Conservation (phyloP, 92 coral and sea anemone species). For the Virgularia gustaviana region DNA sequence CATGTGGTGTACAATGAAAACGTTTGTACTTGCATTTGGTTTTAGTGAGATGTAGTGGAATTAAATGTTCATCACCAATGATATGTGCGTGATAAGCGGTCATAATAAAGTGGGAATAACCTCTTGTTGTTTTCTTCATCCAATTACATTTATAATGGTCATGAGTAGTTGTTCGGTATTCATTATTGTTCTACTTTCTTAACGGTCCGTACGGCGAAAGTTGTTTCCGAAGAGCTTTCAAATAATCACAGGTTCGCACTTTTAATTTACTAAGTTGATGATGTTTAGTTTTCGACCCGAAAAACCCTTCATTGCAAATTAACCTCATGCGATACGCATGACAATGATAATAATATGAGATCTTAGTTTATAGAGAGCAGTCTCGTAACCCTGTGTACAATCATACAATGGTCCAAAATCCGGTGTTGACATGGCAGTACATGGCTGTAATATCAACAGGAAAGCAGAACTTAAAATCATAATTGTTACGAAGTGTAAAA, state of each 20-base stretch:
- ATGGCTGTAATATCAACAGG: too few species aligned
- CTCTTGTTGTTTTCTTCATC: background rate
- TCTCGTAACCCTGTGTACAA: background rate
- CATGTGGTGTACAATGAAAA: background rate
- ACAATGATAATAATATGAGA: constrained; percentile 21
- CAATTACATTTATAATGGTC: background rate
- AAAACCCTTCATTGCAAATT: constrained; percentile 12
- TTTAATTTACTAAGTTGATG: background rate
- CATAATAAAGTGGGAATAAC: background rate
- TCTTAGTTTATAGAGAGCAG: constrained; percentile 3
- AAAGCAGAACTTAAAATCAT: too few species aligned
- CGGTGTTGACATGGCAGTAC: too few species aligned
- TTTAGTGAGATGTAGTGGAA: constrained; percentile 12
- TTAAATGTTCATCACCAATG: background rate
- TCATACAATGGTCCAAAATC: constrained; percentile 6
- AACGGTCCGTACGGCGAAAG: background rate
- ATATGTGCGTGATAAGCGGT: background rate
- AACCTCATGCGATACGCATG: background rate
- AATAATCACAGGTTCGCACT: background rate
- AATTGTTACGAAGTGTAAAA: too few species aligned
- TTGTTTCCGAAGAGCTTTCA: background rate
- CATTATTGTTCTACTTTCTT: background rate
- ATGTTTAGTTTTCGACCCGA: background rate
- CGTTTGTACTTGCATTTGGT: background rate
- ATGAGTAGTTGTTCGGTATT: background rate